Percentiles rank a stretch among this genome's conserved stretches.
Evolutionary conservation across 2,797 vertebrate species (phyloP).

Genomic region (Oophaga sylvatica): DNA sequence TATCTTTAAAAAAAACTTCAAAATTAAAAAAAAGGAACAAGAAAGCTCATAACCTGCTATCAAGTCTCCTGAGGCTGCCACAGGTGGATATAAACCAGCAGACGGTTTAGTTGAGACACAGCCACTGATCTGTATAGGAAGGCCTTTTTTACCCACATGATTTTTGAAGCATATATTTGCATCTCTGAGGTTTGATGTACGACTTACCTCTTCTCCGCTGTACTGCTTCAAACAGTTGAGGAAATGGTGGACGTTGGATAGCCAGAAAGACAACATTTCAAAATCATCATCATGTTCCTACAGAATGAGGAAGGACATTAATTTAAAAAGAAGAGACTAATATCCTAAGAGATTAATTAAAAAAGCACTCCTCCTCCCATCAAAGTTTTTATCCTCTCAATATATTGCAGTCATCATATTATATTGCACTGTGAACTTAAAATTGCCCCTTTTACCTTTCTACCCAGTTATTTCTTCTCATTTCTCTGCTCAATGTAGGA

Average conservation of each 20-base stretch:
- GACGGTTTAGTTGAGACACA: conserved; percentile 2
- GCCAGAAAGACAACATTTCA: conserved; percentile 93
- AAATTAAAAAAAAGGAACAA: not conserved
- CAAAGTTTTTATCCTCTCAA: too few species aligned
- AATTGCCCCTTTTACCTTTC: too few species aligned
- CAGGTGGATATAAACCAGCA: conserved; percentile 39
- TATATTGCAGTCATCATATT: too few species aligned
- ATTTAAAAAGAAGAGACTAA: too few species aligned
- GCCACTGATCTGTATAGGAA: conserved; percentile 27
- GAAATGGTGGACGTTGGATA: conserved; percentile 89
- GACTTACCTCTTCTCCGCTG: conserved; percentile 93
- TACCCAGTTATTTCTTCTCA: too few species aligned
- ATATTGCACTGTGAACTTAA: too few species aligned
- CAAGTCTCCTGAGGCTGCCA: conserved; percentile 24
- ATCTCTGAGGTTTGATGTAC: not conserved
- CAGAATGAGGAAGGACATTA: conserved; percentile 32
- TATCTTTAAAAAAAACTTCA: not conserved
- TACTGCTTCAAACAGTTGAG: conserved; percentile 98
- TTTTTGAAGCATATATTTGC: not conserved
- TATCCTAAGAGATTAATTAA: too few species aligned
- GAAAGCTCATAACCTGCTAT: conserved; percentile 3
- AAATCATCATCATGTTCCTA: conserved; percentile 88
- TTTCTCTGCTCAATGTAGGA: too few species aligned
- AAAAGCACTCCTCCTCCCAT: too few species aligned
- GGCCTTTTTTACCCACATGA: not conserved